A percentile compares a stretch with the other conserved stretches of the same genome.
Conservation (phyloP, 2,888 invertebrate genomes). For the Cephus spinipes region DNA sequence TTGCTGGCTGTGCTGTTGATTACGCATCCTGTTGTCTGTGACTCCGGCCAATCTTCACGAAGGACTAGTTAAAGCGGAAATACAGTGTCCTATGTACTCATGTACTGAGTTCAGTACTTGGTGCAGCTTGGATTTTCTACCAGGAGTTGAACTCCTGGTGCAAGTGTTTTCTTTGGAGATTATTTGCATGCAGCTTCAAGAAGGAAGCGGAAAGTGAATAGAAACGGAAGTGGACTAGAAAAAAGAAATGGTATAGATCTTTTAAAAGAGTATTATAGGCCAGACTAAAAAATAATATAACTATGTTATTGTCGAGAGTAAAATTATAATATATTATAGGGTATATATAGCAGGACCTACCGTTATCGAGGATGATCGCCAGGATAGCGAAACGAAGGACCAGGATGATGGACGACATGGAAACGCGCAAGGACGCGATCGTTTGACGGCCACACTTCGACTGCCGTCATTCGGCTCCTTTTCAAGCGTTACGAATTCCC, state of each 20-base stretch:
- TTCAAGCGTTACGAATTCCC: conserved; percentile 45
- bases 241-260: background rate
- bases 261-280: background rate
- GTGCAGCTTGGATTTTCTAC: background rate
- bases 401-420: conserved; percentile 40
- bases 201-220: background rate
- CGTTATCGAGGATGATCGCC: conserved; percentile 35
- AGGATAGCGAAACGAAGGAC: conserved; percentile 39
- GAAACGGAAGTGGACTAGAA: background rate
- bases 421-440: conserved; percentile 35
- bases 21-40: background rate
- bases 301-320: background rate
- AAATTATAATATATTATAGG: background rate
- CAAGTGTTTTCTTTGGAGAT: background rate
- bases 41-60: background rate
- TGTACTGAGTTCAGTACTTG: background rate
- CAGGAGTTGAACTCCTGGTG: background rate
- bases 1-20: background rate
- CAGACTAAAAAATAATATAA: background rate
- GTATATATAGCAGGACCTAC: conserved; percentile 25
- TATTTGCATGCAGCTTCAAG: background rate
- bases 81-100: background rate
- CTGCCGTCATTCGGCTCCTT: conserved; percentile 30
- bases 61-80: background rate
- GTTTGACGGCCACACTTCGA: conserved; percentile 41